A percentile compares a stretch with the other conserved stretches of the same genome.
Evolutionary conservation across 1,140 invertebrate species (phyloP).

Genomic region (Cotesia chilonis): DNA sequence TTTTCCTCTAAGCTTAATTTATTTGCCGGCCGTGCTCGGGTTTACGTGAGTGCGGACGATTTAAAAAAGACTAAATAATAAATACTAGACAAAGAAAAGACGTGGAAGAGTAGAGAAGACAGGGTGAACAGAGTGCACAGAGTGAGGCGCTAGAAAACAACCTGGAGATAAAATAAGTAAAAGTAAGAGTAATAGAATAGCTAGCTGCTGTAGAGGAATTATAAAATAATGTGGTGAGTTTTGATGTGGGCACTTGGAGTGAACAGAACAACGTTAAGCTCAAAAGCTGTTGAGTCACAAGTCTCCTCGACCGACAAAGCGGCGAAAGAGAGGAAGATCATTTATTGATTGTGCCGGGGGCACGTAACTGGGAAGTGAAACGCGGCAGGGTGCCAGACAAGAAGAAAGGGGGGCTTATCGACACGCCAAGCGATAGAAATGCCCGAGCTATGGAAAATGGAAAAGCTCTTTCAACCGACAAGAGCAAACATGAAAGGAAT

Average conservation of each 20-base stretch:
- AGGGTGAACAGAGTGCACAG: too few species aligned
- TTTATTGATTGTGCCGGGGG: slow-evolving; percentile 35
- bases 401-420: slow-evolving; percentile 35
- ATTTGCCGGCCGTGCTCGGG: too few species aligned
- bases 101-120: too few species aligned
- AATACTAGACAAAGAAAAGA: too few species aligned
- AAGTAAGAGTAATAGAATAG: background rate
- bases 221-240: background rate
- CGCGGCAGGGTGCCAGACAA: slow-evolving; percentile 28
- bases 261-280: slow-evolving; percentile 12
- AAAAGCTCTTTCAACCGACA: slow-evolving; percentile 29
- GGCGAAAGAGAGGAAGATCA: slow-evolving; percentile 18
- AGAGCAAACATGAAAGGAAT: slow-evolving; percentile 36
- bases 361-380: slow-evolving; percentile 26
- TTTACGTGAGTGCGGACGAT: too few species aligned
- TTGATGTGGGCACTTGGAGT: slow-evolving; percentile 8
- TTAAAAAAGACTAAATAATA: too few species aligned
- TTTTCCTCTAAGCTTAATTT: too few species aligned
- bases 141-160: too few species aligned
- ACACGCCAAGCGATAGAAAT: slow-evolving; percentile 27
- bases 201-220: background rate
- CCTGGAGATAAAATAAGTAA: background rate
- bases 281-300: slow-evolving; percentile 29
- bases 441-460: slow-evolving; percentile 30
- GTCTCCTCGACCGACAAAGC: slow-evolving; percentile 21